phyloP scores from a whole-genome alignment of 2,888 invertebrate species.

The Lepidochrysops patricia region DNA sequence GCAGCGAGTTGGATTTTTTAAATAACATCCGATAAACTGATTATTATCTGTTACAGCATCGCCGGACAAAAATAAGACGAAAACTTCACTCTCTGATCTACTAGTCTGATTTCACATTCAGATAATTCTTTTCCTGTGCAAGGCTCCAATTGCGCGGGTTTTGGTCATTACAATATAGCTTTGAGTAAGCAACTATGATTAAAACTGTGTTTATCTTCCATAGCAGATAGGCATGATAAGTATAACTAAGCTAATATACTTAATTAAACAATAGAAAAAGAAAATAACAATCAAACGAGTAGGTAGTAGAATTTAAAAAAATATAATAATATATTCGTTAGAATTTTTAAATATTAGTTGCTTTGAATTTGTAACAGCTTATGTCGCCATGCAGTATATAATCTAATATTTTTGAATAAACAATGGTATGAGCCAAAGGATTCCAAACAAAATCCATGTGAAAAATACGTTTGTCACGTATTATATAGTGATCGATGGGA shows the following conservation, averaged over 20 bases:
- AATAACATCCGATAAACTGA: too few species aligned
- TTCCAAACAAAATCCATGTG: conserved; percentile 55
- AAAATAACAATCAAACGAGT: conserved; percentile 21
- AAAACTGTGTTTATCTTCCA: not conserved
- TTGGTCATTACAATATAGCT: too few species aligned
- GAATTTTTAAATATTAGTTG: not conserved
- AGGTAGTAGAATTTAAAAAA: too few species aligned
- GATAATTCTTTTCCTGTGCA: too few species aligned
- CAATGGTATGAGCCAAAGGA: conserved; percentile 30
- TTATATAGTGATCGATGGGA: conserved; percentile 45
- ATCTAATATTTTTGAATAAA: conserved; percentile 41
- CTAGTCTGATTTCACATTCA: not conserved
- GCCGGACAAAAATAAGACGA: not conserved
- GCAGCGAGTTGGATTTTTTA: too few species aligned
- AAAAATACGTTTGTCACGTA: conserved; percentile 37
- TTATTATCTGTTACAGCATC: too few species aligned
- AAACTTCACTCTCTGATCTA: not conserved
- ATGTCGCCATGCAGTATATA: conserved; percentile 34
- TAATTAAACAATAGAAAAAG: too few species aligned
- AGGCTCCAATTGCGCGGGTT: too few species aligned
- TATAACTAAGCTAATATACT: too few species aligned
- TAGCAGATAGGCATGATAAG: too few species aligned
- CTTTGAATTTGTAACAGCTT: conserved; percentile 14
- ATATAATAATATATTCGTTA: too few species aligned
- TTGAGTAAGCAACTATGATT: too few species aligned